A percentile compares a stretch with the other conserved stretches of the same genome.
Conservation (phyloP, 2,888 invertebrate species). For the Prenolepis imparis region DNA sequence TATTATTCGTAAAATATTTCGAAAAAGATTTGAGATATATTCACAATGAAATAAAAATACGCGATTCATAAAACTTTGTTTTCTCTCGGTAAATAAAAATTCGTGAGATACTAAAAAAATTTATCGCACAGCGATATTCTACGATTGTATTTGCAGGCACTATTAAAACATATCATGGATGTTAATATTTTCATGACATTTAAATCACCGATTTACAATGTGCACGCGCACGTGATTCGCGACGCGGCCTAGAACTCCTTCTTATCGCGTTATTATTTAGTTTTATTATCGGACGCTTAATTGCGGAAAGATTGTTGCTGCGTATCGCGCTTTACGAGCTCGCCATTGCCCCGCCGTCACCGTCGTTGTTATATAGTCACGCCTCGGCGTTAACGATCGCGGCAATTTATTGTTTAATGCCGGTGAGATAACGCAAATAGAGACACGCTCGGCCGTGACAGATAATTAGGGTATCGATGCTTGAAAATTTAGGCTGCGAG, state of each 20-base stretch:
- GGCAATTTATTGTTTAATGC: slow-evolving; percentile 55
- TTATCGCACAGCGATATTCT: neutral
- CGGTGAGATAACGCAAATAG: slow-evolving; percentile 51
- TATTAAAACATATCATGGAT: slow-evolving; percentile 21
- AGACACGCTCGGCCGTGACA: slow-evolving; percentile 52
- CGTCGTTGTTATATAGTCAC: slow-evolving; percentile 42
- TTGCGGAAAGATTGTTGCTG: slow-evolving; percentile 42
- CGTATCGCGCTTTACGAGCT: slow-evolving; percentile 49
- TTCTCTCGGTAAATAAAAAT: neutral
- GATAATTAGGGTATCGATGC: slow-evolving; percentile 54
- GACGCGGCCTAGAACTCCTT: neutral
- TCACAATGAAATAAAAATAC: neutral
- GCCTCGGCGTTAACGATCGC: slow-evolving; percentile 49
- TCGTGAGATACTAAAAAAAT: neutral
- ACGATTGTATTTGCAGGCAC: neutral
- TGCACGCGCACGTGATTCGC: neutral
- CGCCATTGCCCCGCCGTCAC: neutral
- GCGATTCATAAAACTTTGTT: neutral
- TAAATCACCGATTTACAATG: slow-evolving; percentile 21
- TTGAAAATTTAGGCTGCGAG: slow-evolving; percentile 40
- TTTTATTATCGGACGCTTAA: slow-evolving; percentile 51
- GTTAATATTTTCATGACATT: slow-evolving; percentile 31
- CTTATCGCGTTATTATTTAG: slow-evolving; percentile 48
- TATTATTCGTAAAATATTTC: neutral
- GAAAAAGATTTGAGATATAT: neutral